Evolutionary conservation across 1,140 invertebrate species (phyloP), one percentile per base, ranked within the genome.

Genomic region (Rhopalosiphum maidis): DNA sequence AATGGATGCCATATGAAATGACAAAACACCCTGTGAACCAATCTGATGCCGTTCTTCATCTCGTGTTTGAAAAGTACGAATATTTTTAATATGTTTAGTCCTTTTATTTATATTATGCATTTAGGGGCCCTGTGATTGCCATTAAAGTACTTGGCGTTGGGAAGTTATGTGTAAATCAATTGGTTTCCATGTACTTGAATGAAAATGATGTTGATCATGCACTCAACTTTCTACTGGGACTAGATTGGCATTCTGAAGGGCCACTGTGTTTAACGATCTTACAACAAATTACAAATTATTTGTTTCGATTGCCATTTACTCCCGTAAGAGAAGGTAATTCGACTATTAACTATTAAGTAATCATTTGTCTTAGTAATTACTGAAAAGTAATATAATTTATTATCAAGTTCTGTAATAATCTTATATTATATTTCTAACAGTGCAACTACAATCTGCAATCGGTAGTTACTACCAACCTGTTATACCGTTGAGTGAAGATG

Each of bases 191-290:
- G 94, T 98, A 98, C 95, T 95, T 98, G 85, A 96, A 96, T 87
- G 94, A 96, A 48, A 96, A 96, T 89, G 96, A 97, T 94, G 95
- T 96, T 21, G 96, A 97, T 94, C 96, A 96, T 94, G 97, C 97
- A 3, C 96, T 97, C 22, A 96, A 96, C 94, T 95, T 98, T 41
- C 95, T 98, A 37, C 94, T 96, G 23, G 96, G 96, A 30, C 95
- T 97, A 94, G 97, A 97, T 95, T 98, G 97, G 97, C 97, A 98
- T 94, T 96, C 95, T 18, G 96, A 97, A 94, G 96, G 97, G 7
- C 95, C 96, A 93, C 95, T 95, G 55, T 97, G 97, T 94, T 96
- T 97, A 94, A 95, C 96, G 54, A 96, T 96, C 68, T 95, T 98
- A 22, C 97, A 97, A 94, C 96, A 96, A 94, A 97, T 98, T 94